Percentiles rank a stretch among this genome's conserved stretches.
phyloP scores from a whole-genome alignment of 2,113 vertebrate species.

The Bagarius yarrelli region DNA sequence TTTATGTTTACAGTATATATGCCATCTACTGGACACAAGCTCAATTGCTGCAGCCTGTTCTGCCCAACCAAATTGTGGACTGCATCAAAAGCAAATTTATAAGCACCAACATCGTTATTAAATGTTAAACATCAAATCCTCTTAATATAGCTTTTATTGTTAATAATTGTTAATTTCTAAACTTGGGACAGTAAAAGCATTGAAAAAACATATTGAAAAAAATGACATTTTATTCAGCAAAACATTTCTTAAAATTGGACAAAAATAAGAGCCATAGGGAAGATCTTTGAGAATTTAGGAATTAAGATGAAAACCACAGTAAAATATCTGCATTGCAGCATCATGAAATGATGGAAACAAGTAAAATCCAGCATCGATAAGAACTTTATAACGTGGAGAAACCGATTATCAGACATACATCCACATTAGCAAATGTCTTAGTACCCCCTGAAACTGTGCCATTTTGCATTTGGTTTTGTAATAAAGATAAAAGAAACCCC shows the following conservation, averaged over 20 bases:
- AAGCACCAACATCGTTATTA: not conserved
- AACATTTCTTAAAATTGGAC: slow-evolving; percentile 51
- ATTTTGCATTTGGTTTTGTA: slow-evolving; percentile 53
- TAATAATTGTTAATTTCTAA: no score
- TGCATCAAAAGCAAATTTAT: not conserved
- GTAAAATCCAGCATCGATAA: slow-evolving; percentile 51
- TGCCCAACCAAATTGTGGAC: not conserved
- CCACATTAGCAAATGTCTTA: slow-evolving; percentile 6
- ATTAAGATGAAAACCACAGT: slow-evolving; percentile 25
- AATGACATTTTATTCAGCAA: slow-evolving; percentile 62
- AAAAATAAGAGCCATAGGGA: slow-evolving; percentile 50
- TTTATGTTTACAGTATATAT: not conserved
- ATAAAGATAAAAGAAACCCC: slow-evolving; percentile 47
- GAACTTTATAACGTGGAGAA: slow-evolving; percentile 27
- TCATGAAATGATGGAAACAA: slow-evolving; percentile 24
- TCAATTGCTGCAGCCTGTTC: not conserved
- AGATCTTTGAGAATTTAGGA: slow-evolving; percentile 51
- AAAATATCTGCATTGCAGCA: slow-evolving; percentile 27
- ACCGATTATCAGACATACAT: not conserved
- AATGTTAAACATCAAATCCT: no score
- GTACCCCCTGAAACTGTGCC: slow-evolving; percentile 19
- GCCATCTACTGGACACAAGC: slow-evolving; percentile 22
- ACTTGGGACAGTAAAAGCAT: not conserved
- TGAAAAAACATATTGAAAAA: slow-evolving; percentile 52
- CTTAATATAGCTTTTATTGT: not conserved